Conservation (phyloP, 2,113 vertebrate species). For the Hippolais icterina region DNA sequence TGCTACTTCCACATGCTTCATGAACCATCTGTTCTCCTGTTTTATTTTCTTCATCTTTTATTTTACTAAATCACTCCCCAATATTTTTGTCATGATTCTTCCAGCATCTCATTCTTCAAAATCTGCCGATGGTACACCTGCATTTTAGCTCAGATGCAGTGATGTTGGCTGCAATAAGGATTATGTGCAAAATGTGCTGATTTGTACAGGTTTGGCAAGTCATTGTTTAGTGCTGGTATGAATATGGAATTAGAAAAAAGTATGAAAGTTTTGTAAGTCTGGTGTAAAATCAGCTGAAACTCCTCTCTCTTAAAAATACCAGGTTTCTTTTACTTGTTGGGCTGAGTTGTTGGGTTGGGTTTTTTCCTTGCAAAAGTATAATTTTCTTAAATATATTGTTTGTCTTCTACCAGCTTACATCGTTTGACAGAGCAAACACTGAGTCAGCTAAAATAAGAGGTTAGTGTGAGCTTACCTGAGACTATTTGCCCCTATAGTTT, state of each 20-base stretch:
- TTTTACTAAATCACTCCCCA: not conserved
- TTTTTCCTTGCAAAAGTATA: not conserved
- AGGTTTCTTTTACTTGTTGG: not conserved
- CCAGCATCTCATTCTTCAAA: not conserved
- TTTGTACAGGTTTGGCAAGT: not conserved
- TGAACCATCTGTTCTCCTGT: not conserved
- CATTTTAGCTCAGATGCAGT: not conserved
- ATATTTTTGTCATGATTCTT: not conserved
- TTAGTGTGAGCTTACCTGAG: conserved; percentile 56
- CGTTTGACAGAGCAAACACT: conserved; percentile 89
- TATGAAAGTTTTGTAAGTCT: not conserved
- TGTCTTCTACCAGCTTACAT: conserved; percentile 82
- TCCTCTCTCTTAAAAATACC: not conserved
- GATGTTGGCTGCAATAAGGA: not conserved
- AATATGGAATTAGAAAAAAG: not conserved
- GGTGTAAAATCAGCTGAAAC: not conserved
- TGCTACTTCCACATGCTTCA: not conserved
- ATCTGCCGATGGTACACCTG: not conserved
- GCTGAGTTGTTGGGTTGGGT: not conserved
- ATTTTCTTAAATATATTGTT: conserved; percentile 20
- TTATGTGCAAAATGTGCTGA: not conserved
- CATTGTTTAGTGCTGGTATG: not conserved
- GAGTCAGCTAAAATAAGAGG: conserved; percentile 94
- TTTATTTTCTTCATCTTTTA: not conserved
- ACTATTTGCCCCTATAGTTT: not conserved